A percentile compares a stretch with the other conserved stretches of the same genome.
These are phyloP conservation scores for Sesia apiformis DNA, from an alignment of 2,888 invertebrate species.

Conservation along the genomic window DNA sequence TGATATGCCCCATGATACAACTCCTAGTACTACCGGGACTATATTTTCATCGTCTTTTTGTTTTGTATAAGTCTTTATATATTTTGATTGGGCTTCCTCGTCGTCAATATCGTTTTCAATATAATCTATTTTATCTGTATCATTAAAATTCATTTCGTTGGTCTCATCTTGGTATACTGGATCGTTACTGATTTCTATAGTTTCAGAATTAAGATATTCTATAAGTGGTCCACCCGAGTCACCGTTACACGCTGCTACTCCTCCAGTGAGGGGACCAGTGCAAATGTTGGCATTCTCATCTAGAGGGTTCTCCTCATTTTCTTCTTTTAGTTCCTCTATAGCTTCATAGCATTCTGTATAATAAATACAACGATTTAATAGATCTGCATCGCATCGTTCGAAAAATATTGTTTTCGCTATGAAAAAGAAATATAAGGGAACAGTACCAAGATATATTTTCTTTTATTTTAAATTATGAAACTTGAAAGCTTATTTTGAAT, in stretches of 20 bases:
- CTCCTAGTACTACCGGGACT: conserved; percentile 52
- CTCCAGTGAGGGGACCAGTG: conserved; percentile 65
- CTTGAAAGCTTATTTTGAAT: no score
- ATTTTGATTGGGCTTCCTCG: conserved; percentile 7
- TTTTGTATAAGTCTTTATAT: conserved; percentile 7
- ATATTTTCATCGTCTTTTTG: conserved; percentile 12
- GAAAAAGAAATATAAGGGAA: background rate
- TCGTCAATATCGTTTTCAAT: conserved; percentile 11
- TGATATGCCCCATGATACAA: conserved; percentile 72
- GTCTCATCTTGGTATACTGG: conserved; percentile 1
- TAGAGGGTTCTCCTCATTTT: conserved; percentile 48
- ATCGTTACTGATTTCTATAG: conserved; percentile 2
- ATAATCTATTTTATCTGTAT: conserved; percentile 4
- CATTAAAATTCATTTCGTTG: conserved; percentile 8
- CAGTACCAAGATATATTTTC: background rate
- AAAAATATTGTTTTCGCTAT: background rate
- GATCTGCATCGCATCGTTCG: no score
- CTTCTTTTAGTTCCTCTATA: conserved; percentile 38
- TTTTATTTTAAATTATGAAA: no score
- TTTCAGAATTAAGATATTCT: conserved; percentile 20
- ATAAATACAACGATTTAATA: background rate
- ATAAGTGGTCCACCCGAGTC: conserved; percentile 74
- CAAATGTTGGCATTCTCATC: conserved; percentile 62
- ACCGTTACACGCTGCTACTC: conserved; percentile 68
- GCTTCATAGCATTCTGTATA: conserved; percentile 55